These are phyloP conservation scores for Megaceryle maxima DNA, from an alignment of 2,113 vertebrate genomes.

Conservation along the genomic window DNA sequence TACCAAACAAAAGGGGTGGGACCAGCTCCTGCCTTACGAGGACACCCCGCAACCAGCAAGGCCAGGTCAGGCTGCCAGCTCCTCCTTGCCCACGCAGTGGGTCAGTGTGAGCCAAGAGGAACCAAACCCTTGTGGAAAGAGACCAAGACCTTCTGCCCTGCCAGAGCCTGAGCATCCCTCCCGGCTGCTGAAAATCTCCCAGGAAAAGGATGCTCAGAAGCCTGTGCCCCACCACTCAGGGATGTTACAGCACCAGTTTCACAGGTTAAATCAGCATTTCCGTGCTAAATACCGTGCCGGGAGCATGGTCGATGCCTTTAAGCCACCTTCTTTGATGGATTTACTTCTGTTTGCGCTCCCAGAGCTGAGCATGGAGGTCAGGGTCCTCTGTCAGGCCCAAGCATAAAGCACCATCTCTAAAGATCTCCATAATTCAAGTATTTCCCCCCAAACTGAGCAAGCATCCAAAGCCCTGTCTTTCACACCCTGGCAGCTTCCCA, in stretches of 20 bases:
- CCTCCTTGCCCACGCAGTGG: fast-evolving
- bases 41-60: neutral
- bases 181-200: fast-evolving
- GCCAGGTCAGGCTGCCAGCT: neutral
- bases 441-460: neutral
- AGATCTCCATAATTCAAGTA: neutral
- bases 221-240: fast-evolving
- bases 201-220: neutral
- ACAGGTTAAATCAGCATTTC: neutral
- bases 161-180: neutral
- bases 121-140: fast-evolving
- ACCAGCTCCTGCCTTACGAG: fast-evolving
- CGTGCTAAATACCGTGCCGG: fast-evolving
- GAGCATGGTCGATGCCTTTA: fast-evolving
- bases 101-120: neutral
- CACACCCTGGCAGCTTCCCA: neutral
- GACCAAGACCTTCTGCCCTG: too few species aligned
- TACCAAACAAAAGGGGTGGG: neutral
- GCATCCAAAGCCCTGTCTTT: neutral
- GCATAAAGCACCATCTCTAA: neutral
- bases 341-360: neutral
- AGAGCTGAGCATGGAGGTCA: neutral
- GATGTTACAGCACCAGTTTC: fast-evolving
- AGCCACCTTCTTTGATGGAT: fast-evolving
- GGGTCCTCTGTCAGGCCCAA: neutral